These are phyloP conservation scores for Cheilosia soror DNA, from an alignment of 2,888 invertebrate species.

Conservation along the genomic window DNA sequence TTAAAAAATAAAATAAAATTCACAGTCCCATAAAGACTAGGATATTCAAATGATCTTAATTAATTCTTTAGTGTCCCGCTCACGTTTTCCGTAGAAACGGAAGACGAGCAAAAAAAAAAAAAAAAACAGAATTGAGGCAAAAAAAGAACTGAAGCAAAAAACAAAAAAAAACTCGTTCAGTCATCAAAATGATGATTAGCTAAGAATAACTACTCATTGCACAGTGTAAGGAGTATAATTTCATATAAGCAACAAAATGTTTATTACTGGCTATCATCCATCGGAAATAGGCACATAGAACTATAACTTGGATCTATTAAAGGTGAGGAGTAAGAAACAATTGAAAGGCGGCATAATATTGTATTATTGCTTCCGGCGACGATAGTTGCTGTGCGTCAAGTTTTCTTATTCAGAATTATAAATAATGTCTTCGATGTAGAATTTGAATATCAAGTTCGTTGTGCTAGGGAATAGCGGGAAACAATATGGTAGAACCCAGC, in stretches of 20 bases:
- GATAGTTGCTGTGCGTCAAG: constrained; percentile 13
- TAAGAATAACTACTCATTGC: constrained; percentile 16
- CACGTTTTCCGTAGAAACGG: constrained; percentile 16
- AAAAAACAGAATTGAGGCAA: not conserved
- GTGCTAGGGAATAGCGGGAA: not conserved
- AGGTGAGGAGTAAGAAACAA: constrained; percentile 19
- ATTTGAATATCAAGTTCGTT: constrained; percentile 2
- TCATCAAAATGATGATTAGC: constrained; percentile 44
- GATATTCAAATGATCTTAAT: constrained; percentile 47
- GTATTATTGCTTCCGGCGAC: constrained; percentile 39
- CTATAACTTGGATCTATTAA: constrained; percentile 24
- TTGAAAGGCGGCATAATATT: constrained; percentile 17
- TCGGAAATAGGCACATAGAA: constrained; percentile 14
- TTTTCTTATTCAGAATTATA: constrained; percentile 12
- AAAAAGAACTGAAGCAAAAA: not conserved
- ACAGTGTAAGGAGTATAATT: constrained; percentile 12
- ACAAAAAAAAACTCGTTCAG: constrained; percentile 44
- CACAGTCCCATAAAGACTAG: constrained; percentile 25
- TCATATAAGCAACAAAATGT: constrained; percentile 13
- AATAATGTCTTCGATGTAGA: constrained; percentile 1
- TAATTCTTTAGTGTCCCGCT: constrained; percentile 27
- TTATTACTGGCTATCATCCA: constrained; percentile 27
- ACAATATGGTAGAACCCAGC: not conserved
- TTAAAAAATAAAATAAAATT: constrained; percentile 4
- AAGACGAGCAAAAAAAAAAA: not conserved